Base-by-base conservation (phyloP, 2,888 invertebrate species). In the Argyresthia albistria region DNA sequence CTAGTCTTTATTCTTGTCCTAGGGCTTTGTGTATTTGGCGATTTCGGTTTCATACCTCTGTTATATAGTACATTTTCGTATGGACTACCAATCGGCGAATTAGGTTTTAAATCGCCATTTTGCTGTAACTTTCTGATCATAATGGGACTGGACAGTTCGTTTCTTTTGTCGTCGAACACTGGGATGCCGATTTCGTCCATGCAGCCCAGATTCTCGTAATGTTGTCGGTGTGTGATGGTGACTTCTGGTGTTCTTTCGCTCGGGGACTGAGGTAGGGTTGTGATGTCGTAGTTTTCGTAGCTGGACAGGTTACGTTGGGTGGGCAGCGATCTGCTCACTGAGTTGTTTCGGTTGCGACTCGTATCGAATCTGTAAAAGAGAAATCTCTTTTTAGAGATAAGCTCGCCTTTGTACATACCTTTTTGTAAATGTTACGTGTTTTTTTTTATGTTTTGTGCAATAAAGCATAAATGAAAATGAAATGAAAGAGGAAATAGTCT, bases 41-140 rank as follows among this genome's bases (percentile, higher is more conserved):
- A 88, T 61, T 78, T 87, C 42, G 82, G 88, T 67, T 84, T 81
- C 8, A 86, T 56, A 46, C 69, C 74, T 0, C 89, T 77, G 16
- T 70, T 65, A 50, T 80, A 72, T 50, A 84, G 80, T 1, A 92
- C 87, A 66, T 92, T 93, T 69, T 93, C 92, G 61, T 92, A 92
- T 0, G 90, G 89, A 60, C 89, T 90, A 4, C 73, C 71, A 53
- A 75, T 64, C 0, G 80, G 79, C 0, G 80, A 77, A 52, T 50
- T 8, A 11, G 42, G n/a, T 54, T 56, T 36, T 37, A 49, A 14
- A 9, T 58, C 57, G 4, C 53, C 56, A 62, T 76, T 75, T 62
- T 73, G 68, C 47, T 62, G 59, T 56, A 69, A 57, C 61, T 79
- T 86, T 52, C 82, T 76, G 58, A 84, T 77, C 71, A 84, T 70